Evolutionary conservation across 2,113 vertebrate genomes (phyloP).

Genomic region (Pelmatolapia mariae): DNA sequence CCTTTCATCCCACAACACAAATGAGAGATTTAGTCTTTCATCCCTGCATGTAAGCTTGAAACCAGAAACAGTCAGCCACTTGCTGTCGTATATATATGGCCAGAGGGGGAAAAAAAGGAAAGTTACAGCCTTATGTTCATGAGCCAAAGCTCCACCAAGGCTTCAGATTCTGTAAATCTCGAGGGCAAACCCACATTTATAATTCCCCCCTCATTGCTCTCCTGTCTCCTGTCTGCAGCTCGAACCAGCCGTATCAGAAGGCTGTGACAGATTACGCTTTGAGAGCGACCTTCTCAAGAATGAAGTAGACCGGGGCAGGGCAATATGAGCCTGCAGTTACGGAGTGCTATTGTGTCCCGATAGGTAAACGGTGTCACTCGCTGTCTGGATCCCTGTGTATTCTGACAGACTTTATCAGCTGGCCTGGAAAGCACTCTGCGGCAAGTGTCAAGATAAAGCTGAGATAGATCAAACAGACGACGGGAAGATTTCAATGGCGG

Average conservation of each 20-base stretch:
- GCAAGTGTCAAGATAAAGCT: slow-evolving; percentile 38
- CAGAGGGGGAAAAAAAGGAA: not conserved
- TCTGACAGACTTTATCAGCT: slow-evolving; percentile 34
- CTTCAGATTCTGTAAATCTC: not conserved
- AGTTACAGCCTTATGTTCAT: not conserved
- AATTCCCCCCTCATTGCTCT: not conserved
- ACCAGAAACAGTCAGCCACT: not conserved
- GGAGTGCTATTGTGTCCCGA: not conserved
- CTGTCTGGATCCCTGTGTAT: not conserved
- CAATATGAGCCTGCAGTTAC: not conserved
- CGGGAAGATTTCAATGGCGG: not conserved
- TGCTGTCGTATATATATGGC: not conserved
- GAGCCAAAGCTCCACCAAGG: not conserved
- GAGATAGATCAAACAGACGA: not conserved
- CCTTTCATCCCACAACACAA: slow-evolving; percentile 40
- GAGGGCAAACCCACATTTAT: not conserved
- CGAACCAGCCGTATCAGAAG: not conserved
- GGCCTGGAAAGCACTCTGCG: slow-evolving; percentile 6
- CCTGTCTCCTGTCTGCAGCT: not conserved
- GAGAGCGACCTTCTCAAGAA: not conserved
- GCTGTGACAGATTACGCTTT: not conserved
- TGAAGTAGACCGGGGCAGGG: not conserved
- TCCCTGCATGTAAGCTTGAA: slow-evolving; percentile 25
- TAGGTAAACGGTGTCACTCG: not conserved
- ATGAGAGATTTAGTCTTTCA: slow-evolving; percentile 32